Evolutionary conservation across 2,797 vertebrate species (phyloP), one percentile per base, ranked within the genome.

Genomic region (Rhodeus uyekii): DNA sequence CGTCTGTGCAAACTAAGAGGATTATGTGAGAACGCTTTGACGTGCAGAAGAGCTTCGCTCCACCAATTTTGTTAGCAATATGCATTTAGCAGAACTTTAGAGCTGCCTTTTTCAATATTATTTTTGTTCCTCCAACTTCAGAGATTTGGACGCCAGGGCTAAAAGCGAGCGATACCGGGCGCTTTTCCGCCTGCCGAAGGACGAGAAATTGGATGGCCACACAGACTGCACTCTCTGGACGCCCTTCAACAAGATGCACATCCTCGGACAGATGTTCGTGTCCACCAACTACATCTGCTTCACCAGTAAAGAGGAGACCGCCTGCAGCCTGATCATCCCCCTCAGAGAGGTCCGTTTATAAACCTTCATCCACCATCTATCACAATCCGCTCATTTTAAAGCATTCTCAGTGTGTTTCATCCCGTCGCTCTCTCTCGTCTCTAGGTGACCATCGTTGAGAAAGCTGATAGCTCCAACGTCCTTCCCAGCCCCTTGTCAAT

Each of bases 211-310:
- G 78, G 98, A 99, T 12, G 98, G 98, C 19, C 98, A 99, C 91
- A 99, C 98, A 0, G 96, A 97, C 91, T 99, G 98, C 87, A 99
- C 97, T 10, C 93, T 99, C 38, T 99, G 98, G 98, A 98, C 97
- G 8, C 97, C 98, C 0, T 99, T 99, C 87, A 99, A 97, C 90
- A 99, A 99, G 93, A 97, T 95, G 95, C 98, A 99, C 90, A 97
- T 99, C 89, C 93, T 97, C 92, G 98, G 98, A 14, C 98, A 99
- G 90, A 99, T 99, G 98, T 99, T 99, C 84, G 97, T 99, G 76
- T 99, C 98, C 89, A 98, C 97, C 44, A 99, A 99, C 93, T 99
- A 99, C 90, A 99, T 99, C 93, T 99, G 98, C 92, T 99, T 99
- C 91, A 97, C 95, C 88, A 98, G 97, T 92, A 99, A 99, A 90